These are phyloP conservation scores for Ectemnius continuus DNA, from an alignment of 2,888 invertebrate genomes.

Conservation along the genomic window DNA sequence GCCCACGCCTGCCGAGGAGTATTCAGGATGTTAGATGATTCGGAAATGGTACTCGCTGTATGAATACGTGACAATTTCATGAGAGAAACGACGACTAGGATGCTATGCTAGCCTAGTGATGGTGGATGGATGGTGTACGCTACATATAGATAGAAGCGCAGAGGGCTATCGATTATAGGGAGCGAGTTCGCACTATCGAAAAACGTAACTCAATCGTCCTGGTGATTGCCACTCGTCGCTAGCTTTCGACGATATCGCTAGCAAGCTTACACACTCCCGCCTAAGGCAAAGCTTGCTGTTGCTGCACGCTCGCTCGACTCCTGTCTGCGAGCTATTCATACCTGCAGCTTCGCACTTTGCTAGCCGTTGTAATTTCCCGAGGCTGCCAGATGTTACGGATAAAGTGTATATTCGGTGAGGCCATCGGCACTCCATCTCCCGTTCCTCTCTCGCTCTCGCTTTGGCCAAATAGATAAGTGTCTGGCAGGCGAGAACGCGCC, in stretches of 20 bases:
- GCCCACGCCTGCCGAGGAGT: conserved; percentile 18
- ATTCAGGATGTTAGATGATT: conserved; percentile 43
- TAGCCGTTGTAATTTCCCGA: not conserved
- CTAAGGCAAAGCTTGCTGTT: not conserved
- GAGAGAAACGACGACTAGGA: not conserved
- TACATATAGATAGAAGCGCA: not conserved
- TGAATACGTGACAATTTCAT: not conserved
- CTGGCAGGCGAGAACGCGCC: too few relatives aligned
- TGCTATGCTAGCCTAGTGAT: not conserved
- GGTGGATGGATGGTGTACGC: not conserved
- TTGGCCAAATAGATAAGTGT: conserved; percentile 13
- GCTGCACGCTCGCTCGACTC: not conserved
- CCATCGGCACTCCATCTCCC: not conserved
- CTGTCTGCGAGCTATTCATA: too few relatives aligned
- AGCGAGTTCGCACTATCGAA: not conserved
- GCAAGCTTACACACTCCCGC: not conserved
- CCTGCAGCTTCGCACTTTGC: too few relatives aligned
- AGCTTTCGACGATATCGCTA: not conserved
- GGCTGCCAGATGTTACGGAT: not conserved
- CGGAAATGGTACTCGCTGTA: not conserved
- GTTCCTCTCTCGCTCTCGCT: conserved; percentile 4
- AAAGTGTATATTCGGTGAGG: too few relatives aligned
- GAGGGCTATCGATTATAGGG: not conserved
- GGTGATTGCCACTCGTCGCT: conserved; percentile 9
- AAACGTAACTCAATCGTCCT: conserved; percentile 9